These are phyloP conservation scores for Abrostola tripartita DNA, from an alignment of 2,888 invertebrate genomes.

Conservation along the genomic window DNA sequence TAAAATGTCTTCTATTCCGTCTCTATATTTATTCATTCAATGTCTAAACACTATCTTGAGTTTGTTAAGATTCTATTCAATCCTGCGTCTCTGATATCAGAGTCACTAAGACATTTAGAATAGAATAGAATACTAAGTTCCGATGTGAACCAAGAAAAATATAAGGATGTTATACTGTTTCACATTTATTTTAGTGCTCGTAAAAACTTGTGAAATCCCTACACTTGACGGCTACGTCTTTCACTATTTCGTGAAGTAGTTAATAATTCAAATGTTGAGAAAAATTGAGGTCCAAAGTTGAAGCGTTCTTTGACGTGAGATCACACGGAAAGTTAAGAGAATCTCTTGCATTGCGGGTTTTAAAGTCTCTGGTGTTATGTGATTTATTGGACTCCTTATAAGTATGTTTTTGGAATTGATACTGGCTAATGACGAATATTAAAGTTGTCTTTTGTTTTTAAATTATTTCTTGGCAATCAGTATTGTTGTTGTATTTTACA, in stretches of 20 bases:
- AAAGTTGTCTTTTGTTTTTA: too few relatives aligned
- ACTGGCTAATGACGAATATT: too few relatives aligned
- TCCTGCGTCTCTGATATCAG: too few relatives aligned
- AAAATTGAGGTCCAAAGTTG: conserved; percentile 31
- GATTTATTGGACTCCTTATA: conserved; percentile 10
- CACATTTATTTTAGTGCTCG: conserved; percentile 23
- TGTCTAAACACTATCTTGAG: too few relatives aligned
- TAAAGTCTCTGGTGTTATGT: conserved; percentile 12
- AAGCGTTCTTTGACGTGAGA: conserved; percentile 23
- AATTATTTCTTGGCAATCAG: too few relatives aligned
- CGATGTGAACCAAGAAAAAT: neutral
- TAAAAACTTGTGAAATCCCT: conserved; percentile 18
- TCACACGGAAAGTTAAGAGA: conserved; percentile 37
- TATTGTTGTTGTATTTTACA: too few relatives aligned
- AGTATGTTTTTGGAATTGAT: too few relatives aligned
- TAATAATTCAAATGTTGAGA: conserved; percentile 34
- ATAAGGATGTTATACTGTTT: conserved; percentile 8
- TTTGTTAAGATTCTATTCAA: too few relatives aligned
- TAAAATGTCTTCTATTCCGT: too few relatives aligned
- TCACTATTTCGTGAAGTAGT: conserved; percentile 24
- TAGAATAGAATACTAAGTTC: too few relatives aligned
- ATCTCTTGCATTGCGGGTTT: conserved; percentile 10
- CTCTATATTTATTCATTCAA: too few relatives aligned
- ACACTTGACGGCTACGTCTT: conserved; percentile 5
- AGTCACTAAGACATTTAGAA: too few relatives aligned